Base-by-base conservation (phyloP, 2,113 vertebrate genomes). In the Apodemus speciosus region DNA sequence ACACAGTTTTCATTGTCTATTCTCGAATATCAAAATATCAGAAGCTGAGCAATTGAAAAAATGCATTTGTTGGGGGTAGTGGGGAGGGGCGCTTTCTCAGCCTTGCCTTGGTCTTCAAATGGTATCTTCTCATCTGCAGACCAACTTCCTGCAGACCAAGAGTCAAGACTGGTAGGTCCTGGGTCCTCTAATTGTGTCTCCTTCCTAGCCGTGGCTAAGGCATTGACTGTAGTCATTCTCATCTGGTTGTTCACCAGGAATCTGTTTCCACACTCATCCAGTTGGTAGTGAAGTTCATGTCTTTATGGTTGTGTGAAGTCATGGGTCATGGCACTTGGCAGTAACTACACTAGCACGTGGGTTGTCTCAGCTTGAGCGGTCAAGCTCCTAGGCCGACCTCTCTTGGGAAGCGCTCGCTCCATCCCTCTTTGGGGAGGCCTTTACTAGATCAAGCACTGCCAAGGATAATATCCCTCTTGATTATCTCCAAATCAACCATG, bases 401-500 rank as follows among this genome's bases (percentile, higher is more conserved):
- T 79, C 64, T 46, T 40, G 23, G 53, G 6, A 3, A 7, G n/a
- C n/a, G n/a, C n/a, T 62, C 32, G 27, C 43, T 15, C 51, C 14
- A 23, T 35, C 16, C 38, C 30, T 38, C 71, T 43, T 77, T 66
- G 62, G 79, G 73, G 83, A 23, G 79, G 51, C 9, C 79, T 79
- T 88, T 53, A 51, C 15, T 46, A 76, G 30, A 75, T 75, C 32
- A 79, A 85, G 20, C 21, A 49, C 58, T 53, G 32, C 43, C 80
- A 4, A 53, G 23, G 32, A 69, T 58, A 85, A 80, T 43, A 46
- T 84, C 38, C 32, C 5, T 93, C 95, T 72, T 66, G 38, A 86
- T 86, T 40, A 83, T 89, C 20, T 64, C 38, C 13, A 73, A 89
- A 73, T 84, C 80, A 88, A 87, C 49, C 69, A 83, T 46, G 81